These are phyloP conservation scores for Chlorospingus semifuscus DNA, from an alignment of 2,797 vertebrate species.

Conservation along the genomic window DNA sequence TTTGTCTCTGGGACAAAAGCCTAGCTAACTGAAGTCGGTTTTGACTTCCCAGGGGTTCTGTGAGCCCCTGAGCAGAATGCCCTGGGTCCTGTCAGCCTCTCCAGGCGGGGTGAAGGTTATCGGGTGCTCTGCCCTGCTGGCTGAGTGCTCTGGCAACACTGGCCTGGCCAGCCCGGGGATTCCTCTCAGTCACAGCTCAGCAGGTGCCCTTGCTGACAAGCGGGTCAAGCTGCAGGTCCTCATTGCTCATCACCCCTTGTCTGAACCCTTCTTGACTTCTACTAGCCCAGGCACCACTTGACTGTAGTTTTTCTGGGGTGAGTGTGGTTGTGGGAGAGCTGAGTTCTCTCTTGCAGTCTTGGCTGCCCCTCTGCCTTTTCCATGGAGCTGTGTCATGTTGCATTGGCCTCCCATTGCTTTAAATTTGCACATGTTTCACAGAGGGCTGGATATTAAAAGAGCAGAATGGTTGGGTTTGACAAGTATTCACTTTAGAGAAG, in stretches of 20 bases:
- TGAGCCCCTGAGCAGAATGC: neutral
- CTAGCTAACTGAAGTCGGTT: neutral
- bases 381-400: neutral
- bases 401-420: neutral
- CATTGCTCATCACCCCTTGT: neutral
- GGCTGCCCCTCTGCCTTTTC: neutral
- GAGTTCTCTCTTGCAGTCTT: neutral
- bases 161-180: neutral
- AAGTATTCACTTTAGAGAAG: neutral
- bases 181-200: neutral
- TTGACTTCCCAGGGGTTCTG: neutral
- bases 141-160: neutral
- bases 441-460: neutral
- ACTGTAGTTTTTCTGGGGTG: neutral
- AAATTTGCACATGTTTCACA: neutral
- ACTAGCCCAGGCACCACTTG: neutral
- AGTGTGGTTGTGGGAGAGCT: neutral
- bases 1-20: neutral
- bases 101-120: neutral
- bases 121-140: neutral
- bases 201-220: neutral
- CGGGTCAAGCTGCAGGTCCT: neutral
- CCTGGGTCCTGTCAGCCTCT: neutral
- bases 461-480: neutral
- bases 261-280: neutral